phyloP scores from a whole-genome alignment of 2,113 vertebrate genomes.

The Aptenodytes patagonicus region DNA sequence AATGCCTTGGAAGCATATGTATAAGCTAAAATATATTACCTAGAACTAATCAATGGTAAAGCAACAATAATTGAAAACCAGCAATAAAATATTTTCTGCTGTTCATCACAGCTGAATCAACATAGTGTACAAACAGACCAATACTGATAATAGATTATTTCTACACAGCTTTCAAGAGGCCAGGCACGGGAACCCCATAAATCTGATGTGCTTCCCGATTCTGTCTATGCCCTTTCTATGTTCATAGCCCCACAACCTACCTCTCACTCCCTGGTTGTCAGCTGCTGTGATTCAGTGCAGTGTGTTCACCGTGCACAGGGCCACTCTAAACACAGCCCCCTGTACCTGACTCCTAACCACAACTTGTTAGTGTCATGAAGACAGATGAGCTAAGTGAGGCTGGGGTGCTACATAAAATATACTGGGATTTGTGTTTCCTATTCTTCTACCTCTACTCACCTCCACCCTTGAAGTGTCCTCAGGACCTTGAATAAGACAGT shows the following conservation, averaged over 20 bases:
- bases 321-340: background rate
- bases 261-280: background rate
- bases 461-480: background rate
- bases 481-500: background rate
- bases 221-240: background rate
- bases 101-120: constrained; percentile 45
- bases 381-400: background rate
- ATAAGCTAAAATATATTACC: background rate
- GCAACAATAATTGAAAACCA: constrained; percentile 20
- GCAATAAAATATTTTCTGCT: constrained; percentile 42
- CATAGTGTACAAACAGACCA: constrained; percentile 8
- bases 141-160: constrained; percentile 30
- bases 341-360: background rate
- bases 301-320: background rate
- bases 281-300: background rate
- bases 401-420: background rate
- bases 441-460: background rate
- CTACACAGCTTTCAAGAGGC: background rate
- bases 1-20: background rate
- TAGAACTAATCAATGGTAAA: background rate
- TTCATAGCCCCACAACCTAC: background rate
- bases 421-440: background rate
- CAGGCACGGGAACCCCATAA: background rate
- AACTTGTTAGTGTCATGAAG: background rate
- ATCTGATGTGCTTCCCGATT: background rate